Evolutionary conservation across 37 sponge, comb jelly and placozoan genomes (phyloP).

Genomic region (Chondrosia reniformis): DNA sequence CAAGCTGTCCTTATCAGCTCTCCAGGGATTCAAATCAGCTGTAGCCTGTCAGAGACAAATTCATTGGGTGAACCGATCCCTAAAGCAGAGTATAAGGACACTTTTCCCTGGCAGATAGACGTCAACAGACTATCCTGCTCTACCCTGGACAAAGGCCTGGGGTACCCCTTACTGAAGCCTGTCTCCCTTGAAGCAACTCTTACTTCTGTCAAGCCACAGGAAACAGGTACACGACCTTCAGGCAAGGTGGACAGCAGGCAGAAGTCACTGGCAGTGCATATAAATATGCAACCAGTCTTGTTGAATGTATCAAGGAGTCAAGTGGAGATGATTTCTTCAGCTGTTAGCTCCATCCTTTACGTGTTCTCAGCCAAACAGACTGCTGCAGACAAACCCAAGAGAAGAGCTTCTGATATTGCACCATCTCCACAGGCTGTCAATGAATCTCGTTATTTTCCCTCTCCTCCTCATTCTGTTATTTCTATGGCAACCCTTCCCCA

Average conservation of each 20-base stretch:
- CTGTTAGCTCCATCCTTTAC: neutral
- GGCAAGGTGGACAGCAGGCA: neutral
- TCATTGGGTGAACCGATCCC: constrained; percentile 32
- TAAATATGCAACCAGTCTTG: constrained; percentile 6
- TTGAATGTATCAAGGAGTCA: constrained; percentile 5
- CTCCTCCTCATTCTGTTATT: constrained; percentile 24
- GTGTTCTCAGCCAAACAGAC: neutral
- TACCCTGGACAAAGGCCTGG: neutral
- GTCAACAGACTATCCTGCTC: constrained; percentile 4
- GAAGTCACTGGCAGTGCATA: neutral
- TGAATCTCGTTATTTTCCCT: neutral
- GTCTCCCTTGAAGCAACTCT: constrained; percentile 36
- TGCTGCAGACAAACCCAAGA: neutral
- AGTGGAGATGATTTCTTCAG: neutral
- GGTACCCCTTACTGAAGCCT: constrained; percentile 38
- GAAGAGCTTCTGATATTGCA: neutral
- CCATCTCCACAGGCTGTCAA: neutral
- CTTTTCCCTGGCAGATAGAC: constrained; percentile 59
- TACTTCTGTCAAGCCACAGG: neutral
- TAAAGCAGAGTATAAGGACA: constrained; percentile 12
- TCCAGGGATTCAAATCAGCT: constrained; percentile 20
- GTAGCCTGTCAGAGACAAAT: neutral
- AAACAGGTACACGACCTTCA: neutral
- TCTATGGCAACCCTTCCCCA: constrained; percentile 23
- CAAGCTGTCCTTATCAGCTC: constrained; percentile 27